Evolutionary conservation across 2,113 vertebrate species (phyloP).

Genomic region (Dicentrarchus labrax): DNA sequence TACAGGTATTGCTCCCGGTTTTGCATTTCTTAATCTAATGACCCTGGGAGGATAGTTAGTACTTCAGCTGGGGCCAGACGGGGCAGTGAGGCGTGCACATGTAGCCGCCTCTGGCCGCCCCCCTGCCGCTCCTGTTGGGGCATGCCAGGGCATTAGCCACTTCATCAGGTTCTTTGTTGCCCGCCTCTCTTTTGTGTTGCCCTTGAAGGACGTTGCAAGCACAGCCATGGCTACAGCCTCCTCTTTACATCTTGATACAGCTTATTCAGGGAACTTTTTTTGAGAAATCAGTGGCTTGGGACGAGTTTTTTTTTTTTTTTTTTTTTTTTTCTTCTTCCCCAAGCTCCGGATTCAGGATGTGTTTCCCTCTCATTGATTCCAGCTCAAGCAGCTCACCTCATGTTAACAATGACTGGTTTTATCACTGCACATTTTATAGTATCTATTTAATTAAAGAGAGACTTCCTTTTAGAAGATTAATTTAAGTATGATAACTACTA

Average conservation of each 20-base stretch:
- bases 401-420: conserved; percentile 23
- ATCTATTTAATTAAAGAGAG: conserved; percentile 18
- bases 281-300: conserved; percentile 56
- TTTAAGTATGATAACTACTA: neutral
- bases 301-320: neutral
- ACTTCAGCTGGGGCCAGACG: conserved; percentile 46
- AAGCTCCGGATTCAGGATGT: conserved; percentile 45
- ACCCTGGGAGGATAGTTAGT: conserved; percentile 56
- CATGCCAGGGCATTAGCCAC: conserved; percentile 84
- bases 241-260: conserved; percentile 70
- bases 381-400: conserved; percentile 25
- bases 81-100: conserved; percentile 78
- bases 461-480: neutral
- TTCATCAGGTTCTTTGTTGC: conserved; percentile 86
- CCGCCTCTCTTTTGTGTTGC: conserved; percentile 78
- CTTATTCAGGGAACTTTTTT: conserved; percentile 71
- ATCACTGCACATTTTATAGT: conserved; percentile 30
- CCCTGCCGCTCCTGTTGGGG: conserved; percentile 81
- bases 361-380: conserved; percentile 46
- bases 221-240: conserved; percentile 56
- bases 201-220: conserved; percentile 80
- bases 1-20: conserved; percentile 52
- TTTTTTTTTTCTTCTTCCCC: neutral
- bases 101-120: conserved; percentile 66
- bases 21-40: conserved; percentile 76